Evolutionary conservation across 2,888 invertebrate species (phyloP).

Genomic region (Zygothrica quintamaculata): DNA sequence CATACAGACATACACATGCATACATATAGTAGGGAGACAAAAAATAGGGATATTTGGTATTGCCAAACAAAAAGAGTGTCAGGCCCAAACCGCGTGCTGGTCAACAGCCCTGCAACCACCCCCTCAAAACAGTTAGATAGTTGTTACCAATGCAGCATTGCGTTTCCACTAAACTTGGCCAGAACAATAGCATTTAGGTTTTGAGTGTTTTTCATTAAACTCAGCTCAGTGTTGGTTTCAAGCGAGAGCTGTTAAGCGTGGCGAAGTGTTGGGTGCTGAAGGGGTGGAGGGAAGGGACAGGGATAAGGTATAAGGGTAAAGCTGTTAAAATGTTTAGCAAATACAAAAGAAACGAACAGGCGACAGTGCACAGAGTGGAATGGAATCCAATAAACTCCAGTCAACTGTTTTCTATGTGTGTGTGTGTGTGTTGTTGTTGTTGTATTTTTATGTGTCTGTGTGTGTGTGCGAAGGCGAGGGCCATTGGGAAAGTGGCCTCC

Average conservation of each 20-base stretch:
- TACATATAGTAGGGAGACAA: too few relatives aligned
- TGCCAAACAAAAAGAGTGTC: slow-evolving; percentile 34
- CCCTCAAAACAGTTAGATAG: slow-evolving; percentile 5
- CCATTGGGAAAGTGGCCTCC: slow-evolving; percentile 62
- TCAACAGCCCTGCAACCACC: too few relatives aligned
- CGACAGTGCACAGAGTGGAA: slow-evolving; percentile 46
- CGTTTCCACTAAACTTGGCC: slow-evolving; percentile 68
- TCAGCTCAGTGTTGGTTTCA: slow-evolving; percentile 14
- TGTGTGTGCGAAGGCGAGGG: slow-evolving; percentile 19
- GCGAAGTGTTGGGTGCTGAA: too few relatives aligned
- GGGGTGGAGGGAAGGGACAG: slow-evolving; percentile 3
- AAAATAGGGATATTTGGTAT: slow-evolving; percentile 29
- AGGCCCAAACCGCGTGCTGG: slow-evolving; percentile 26
- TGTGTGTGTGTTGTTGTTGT: slow-evolving; percentile 19
- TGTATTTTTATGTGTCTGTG: slow-evolving; percentile 8
- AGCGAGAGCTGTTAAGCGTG: too few relatives aligned
- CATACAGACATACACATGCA: too few relatives aligned
- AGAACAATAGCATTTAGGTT: slow-evolving; percentile 64
- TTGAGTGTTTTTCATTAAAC: slow-evolving; percentile 59
- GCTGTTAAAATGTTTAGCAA: slow-evolving; percentile 70
- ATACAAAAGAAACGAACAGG: slow-evolving; percentile 50
- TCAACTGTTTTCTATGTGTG: slow-evolving; percentile 10
- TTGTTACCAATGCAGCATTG: slow-evolving; percentile 22
- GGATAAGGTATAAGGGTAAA: slow-evolving; percentile 10
- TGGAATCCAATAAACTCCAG: slow-evolving; percentile 70